Percentiles rank a stretch among this genome's conserved stretches.
Conservation (phyloP, 2,888 invertebrate species). For the Pasiphila rectangulata region DNA sequence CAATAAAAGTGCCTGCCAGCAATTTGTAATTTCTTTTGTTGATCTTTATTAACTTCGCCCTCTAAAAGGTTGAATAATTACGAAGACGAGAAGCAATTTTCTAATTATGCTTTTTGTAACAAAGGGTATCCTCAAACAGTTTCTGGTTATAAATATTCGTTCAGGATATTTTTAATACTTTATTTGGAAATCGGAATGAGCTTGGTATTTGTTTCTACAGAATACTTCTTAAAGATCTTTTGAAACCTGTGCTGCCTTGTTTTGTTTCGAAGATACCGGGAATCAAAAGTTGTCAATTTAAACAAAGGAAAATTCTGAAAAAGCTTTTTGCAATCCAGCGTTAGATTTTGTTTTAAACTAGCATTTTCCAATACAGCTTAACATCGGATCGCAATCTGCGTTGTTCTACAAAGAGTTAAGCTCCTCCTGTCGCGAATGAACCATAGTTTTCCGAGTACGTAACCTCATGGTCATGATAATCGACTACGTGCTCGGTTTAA, state of each 20-base stretch:
- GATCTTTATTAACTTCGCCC: slow-evolving; percentile 15
- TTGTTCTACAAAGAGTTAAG: too few relatives aligned
- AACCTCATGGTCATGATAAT: too few relatives aligned
- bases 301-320: slow-evolving; percentile 1
- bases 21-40: slow-evolving; percentile 18
- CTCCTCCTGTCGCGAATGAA: too few relatives aligned
- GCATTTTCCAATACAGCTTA: too few relatives aligned
- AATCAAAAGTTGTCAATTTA: too few relatives aligned
- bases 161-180: background rate
- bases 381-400: too few relatives aligned
- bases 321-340: slow-evolving; percentile 3
- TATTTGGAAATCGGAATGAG: background rate
- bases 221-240: background rate
- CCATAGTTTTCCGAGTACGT: too few relatives aligned
- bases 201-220: background rate
- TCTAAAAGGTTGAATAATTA: slow-evolving; percentile 14
- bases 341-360: too few relatives aligned
- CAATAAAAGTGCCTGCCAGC: background rate
- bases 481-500: too few relatives aligned
- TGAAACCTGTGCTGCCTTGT: background rate
- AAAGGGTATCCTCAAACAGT: slow-evolving; percentile 13
- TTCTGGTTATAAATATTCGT: background rate
- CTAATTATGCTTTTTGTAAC: slow-evolving; percentile 11
- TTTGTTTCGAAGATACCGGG: too few relatives aligned
- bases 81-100: slow-evolving; percentile 7